Evolutionary conservation across 1,140 invertebrate genomes (phyloP), one percentile per base, ranked within the genome.

Genomic region (Globodera rostochiensis): DNA sequence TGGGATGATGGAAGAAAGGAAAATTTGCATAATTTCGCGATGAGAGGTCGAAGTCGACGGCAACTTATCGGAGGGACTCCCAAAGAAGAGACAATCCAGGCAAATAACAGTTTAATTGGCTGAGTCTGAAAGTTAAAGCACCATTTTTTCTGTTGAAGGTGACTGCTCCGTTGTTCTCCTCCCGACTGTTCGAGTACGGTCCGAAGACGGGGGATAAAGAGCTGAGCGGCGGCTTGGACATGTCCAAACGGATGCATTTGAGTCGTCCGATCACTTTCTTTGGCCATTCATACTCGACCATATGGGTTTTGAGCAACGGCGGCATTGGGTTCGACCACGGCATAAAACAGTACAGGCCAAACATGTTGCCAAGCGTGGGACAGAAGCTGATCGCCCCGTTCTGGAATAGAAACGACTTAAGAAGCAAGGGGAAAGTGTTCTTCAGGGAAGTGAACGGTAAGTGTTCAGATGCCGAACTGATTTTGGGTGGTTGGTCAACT

Each of bases 131-230:
- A 36, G 36, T 36, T 36, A 79, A 73, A 79, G 45, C 71, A 78
- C 21, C 11, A 81, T 45, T 45, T 85, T 74, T 82, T 67, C n/a
- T 8, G 80, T 84, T 88, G 13, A 83, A 89, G 88, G 88, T 89
- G 19, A 89, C 88, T 4, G 88, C 88, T 13, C 88, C 89, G 15
- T 73, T 89, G 67, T 89, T 89, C 74, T 86, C 89, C 7, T 83
- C 84, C 77, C 88, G 88, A n/a, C 83, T 89, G 13, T 89, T 89
- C 74, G 88, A 89, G 9, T 90, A 89, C 64, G 88, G 88, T n/a
- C 46, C 49, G n/a, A 82, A 88, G 46, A 81, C 81, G 15, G 87
- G 86, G 0, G 88, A 89, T 73, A 67, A 83, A 74, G 81, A 86
- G 80, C 60, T 89, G n/a, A 47, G 71, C 25, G 79, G 60, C 3